Base-by-base conservation (phyloP, 2,113 vertebrate species). In the Ailurus styani region DNA sequence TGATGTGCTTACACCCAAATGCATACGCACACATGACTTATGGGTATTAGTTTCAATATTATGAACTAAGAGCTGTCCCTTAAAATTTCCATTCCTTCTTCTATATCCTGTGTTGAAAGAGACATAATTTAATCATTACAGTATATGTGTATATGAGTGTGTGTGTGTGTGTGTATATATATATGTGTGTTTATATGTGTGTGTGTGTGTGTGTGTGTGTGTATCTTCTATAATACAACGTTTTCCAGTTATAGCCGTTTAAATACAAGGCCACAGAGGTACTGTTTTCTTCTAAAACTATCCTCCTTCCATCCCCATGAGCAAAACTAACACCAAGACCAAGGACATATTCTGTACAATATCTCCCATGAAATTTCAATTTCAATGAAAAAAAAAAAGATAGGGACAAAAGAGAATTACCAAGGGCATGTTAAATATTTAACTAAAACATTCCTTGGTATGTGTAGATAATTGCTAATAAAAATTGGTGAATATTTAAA, bases 401-500 rank as follows among this genome's bases (percentile, higher is more conserved):
- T 25, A 60, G 21, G 5, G 9, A 77, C 47, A 70, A 62, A 72
- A 50, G 10, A 83, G 5, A 60, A 72, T 64, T 90, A 87, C 55
- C 11, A 73, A 82, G 73, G 21, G 11, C 5, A 78, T 64, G 4
- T 50, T 87, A 83, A 79, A 87, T 79, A 60, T 55, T 93, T 52
- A 94, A 14, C 66, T 64, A 94, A 73, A 68, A 3, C 34, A 55
- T 75, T 83, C 11, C 21, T 83, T 78, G 42, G 6, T 83, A 86
- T 84, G 0, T 84, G 37, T 75, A 77, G 17, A 47, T 62, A 84
- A 95, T 64, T 57, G 7, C 31, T 82, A 90, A 90, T 95, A 50
- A 95, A 83, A 93, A 94, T 11, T 64, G 14, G 7, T 90, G 17
- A 92, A 95, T 47, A 73, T 79, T 75, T 86, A 82, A 91, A 77